Evolutionary conservation across 2,888 invertebrate species (phyloP).

Genomic region (Agelastica alni): DNA sequence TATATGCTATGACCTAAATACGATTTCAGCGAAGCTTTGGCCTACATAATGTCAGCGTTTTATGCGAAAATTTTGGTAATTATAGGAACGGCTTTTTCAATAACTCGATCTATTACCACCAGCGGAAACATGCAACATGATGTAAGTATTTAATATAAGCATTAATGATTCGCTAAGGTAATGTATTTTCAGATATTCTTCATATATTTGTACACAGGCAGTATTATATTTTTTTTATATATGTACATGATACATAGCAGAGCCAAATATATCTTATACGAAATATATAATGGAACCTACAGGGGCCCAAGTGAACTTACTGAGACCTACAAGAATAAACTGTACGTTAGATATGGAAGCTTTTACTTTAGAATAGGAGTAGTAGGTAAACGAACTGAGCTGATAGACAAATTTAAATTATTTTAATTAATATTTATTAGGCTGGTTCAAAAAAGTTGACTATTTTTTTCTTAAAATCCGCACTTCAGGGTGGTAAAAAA

Average conservation of each 20-base stretch:
- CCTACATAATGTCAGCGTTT: constrained; percentile 75
- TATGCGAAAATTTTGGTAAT: constrained; percentile 86
- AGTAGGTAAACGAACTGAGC: no score
- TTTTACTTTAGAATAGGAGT: constrained; percentile 86
- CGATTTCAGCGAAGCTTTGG: constrained; percentile 68
- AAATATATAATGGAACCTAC: constrained; percentile 20
- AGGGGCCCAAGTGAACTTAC: constrained; percentile 8
- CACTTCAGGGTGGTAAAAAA: no score
- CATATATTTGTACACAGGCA: constrained; percentile 77
- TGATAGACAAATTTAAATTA: no score
- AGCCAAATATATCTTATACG: constrained; percentile 49
- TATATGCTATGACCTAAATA: no score
- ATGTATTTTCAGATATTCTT: constrained; percentile 84
- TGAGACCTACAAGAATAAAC: constrained; percentile 12
- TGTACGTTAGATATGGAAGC: constrained; percentile 70
- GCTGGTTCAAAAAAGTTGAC: no score
- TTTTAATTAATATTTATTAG: no score
- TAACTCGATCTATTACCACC: constrained; percentile 82
- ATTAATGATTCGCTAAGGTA: no score
- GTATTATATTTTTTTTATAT: constrained; percentile 72
- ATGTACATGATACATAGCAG: constrained; percentile 68
- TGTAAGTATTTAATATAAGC: constrained; percentile 27
- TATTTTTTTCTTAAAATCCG: no score
- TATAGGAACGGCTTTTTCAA: constrained; percentile 81
- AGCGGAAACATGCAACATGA: constrained; percentile 70